Conservation (phyloP, 2,113 vertebrate genomes). For the Trogon melanurus region DNA sequence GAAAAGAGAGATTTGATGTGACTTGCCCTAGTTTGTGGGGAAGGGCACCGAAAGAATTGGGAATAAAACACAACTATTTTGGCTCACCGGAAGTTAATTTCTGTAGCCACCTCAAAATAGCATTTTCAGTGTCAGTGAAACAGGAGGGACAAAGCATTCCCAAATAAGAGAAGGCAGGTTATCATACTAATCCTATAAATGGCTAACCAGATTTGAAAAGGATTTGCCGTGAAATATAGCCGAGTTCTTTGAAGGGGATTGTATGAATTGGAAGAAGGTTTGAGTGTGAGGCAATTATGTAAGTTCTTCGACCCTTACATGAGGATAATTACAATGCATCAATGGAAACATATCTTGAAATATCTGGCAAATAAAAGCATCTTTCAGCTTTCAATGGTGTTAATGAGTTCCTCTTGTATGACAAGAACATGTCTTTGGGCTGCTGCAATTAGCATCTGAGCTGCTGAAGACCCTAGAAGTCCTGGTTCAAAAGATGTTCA, state of each 20-base stretch:
- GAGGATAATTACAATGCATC: not conserved
- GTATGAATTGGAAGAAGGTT: not conserved
- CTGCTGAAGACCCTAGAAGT: not conserved
- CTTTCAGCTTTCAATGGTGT: not conserved
- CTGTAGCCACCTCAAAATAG: not conserved
- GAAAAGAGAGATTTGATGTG: not conserved
- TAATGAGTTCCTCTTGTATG: not conserved
- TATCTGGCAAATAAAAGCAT: not conserved
- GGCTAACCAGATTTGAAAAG: not conserved
- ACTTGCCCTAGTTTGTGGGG: not conserved
- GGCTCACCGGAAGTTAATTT: not conserved
- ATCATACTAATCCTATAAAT: not conserved
- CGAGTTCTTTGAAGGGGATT: not conserved
- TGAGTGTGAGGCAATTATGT: not conserved
- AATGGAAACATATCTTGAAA: not conserved
- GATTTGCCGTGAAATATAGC: not conserved
- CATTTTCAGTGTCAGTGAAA: not conserved
- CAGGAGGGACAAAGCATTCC: not conserved
- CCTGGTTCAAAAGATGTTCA: not conserved
- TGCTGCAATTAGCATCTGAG: not conserved
- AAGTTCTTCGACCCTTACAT: not conserved
- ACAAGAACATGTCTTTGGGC: not conserved
- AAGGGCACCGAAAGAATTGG: not conserved
- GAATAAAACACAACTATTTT: not conserved
- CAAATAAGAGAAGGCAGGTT: not conserved